Evolutionary conservation across 2,797 vertebrate genomes (phyloP).

Genomic region (Merluccius polli): DNA sequence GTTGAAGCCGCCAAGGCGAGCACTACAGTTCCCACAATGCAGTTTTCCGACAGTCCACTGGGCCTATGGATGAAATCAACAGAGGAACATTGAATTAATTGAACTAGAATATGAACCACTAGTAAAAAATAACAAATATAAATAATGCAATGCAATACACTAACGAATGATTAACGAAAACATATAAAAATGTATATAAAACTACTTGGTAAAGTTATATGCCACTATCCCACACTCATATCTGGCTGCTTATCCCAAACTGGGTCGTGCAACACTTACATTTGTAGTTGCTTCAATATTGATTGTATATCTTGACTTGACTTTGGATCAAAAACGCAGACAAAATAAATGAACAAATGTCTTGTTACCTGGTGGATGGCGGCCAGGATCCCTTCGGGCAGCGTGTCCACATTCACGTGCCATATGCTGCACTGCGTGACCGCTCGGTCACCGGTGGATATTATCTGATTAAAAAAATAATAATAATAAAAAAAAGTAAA

Average conservation of each 20-base stretch:
- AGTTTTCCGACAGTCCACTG: slow-evolving; percentile 85
- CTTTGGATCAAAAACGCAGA: no score
- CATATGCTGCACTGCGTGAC: slow-evolving; percentile 61
- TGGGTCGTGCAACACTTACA: not conserved
- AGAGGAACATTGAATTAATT: not conserved
- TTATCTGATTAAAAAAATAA: slow-evolving; percentile 33
- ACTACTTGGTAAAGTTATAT: not conserved
- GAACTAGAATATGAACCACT: not conserved
- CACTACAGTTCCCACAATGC: slow-evolving; percentile 80
- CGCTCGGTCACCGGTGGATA: slow-evolving; percentile 37
- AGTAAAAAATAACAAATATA: not conserved
- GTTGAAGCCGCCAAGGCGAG: slow-evolving; percentile 83
- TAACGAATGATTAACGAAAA: not conserved
- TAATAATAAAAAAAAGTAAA: not conserved
- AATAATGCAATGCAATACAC: not conserved
- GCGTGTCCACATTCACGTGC: slow-evolving; percentile 62
- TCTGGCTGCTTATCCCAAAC: no score
- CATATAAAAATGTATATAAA: not conserved
- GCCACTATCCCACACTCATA: not conserved
- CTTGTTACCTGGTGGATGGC: slow-evolving; percentile 60
- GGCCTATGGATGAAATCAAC: slow-evolving; percentile 65
- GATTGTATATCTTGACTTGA: no score
- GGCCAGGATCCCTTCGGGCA: slow-evolving; percentile 70
- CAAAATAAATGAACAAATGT: not conserved
- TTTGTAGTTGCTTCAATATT: not conserved